Base-by-base conservation (phyloP, 2,888 invertebrate genomes). In the Diadromus collaris region DNA sequence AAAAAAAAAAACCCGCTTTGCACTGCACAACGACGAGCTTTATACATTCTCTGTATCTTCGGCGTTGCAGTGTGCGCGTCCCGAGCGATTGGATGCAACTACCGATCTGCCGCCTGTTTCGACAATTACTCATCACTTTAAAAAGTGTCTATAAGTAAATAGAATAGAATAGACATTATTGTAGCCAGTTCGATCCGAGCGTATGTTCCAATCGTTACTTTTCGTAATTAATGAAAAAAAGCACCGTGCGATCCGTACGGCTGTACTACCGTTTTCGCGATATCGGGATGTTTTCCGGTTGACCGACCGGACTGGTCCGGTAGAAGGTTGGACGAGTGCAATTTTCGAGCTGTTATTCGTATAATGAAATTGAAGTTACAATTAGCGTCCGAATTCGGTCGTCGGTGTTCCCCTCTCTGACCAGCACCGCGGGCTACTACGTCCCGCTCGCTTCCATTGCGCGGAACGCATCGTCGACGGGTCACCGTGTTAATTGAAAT, bases 401-500 rank as follows among this genome's bases (percentile, higher is more conserved):
- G n/a, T 69, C 65, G 9, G 38, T 56, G 56, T 56, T 60, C 48
- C 58, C 27, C 69, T 51, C 44, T n/a, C 13, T 7, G 6, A 10
- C 27, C 63, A 5, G 78, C 41, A 56, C 75, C 76, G 71, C 68
- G 80, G 41, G 38, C 75, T 19, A 41, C 63, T 48, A 19, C 2
- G 41, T 38, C 64, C 54, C 64, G 10, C 51, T 38, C 65, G 27
- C 64, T 60, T 64, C 74, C 74, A 56, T 69, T 83, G 69, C 44
- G 73, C 60, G 54, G 64, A 61, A 76, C 76, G 67, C 70, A 74
- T 74, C 76, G 79, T 67, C 64, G 73, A 80, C 56, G 76, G 79
- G 76, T 80, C 79, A 77, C 70, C 63, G 78, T 80, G 83, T 82
- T 83, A 83, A 85, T 85, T 85, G 80, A 85, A 85, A 86, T 83